Conservation (phyloP, 1,140 invertebrate species). For the Steinernema khuongi region DNA sequence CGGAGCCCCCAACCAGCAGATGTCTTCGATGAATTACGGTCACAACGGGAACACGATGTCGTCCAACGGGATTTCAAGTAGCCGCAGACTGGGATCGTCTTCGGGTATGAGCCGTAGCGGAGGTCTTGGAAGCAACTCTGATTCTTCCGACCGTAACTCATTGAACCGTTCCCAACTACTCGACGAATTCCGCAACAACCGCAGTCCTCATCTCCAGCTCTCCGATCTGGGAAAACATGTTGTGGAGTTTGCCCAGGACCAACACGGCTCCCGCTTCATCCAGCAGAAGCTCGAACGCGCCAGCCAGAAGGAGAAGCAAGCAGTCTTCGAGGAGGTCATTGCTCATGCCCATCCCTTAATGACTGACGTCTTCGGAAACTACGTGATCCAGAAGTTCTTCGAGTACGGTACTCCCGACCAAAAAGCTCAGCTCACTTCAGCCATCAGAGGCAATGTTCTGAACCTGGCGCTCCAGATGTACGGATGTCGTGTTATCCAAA, state of each 20-base stretch:
- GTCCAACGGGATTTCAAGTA: not conserved
- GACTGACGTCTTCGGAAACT: constrained; percentile 99
- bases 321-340: constrained; percentile 95
- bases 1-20: not conserved
- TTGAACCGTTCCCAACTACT: constrained; percentile 21
- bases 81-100: not conserved
- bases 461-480: constrained; percentile 97
- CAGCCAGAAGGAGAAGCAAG: constrained; percentile 85
- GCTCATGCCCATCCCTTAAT: constrained; percentile 88
- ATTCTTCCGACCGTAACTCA: not conserved
- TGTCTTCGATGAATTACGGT: not conserved
- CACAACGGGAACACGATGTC: constrained; percentile 3
- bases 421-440: constrained; percentile 73
- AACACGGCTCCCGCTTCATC: constrained; percentile 94
- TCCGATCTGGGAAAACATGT: constrained; percentile 86
- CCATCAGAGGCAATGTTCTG: constrained; percentile 86
- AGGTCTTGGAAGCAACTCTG: not conserved
- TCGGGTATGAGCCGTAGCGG: not conserved
- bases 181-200: constrained; percentile 38
- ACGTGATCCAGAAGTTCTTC: constrained; percentile 99
- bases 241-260: constrained; percentile 97
- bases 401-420: constrained; percentile 97
- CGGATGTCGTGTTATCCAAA: constrained; percentile 97
- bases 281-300: constrained; percentile 97
- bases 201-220: constrained; percentile 62